Conservation (phyloP, 2,113 vertebrate genomes). For the Microtus ochrogaster region DNA sequence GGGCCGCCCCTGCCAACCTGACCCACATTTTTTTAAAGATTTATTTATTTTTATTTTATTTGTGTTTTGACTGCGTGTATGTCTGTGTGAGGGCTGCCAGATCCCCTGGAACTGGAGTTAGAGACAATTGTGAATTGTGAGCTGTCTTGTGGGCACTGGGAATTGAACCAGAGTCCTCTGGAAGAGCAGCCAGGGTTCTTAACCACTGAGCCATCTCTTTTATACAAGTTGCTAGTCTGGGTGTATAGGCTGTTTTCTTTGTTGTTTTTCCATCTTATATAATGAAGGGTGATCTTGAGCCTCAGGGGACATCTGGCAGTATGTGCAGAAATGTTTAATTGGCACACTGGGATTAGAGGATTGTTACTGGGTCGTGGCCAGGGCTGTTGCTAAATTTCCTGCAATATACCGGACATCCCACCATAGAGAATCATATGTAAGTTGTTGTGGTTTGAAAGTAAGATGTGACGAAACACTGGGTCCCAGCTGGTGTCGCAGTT, state of each 20-base stretch:
- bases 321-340: background rate
- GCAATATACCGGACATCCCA: background rate
- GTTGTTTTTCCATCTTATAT: background rate
- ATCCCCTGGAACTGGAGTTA: background rate
- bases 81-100: background rate
- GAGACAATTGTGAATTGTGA: background rate
- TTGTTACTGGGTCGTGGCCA: background rate
- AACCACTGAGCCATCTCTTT: background rate
- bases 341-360: background rate
- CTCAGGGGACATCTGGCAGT: background rate
- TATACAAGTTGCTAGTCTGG: background rate
- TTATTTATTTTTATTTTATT: background rate
- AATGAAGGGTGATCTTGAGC: background rate
- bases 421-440: background rate
- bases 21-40: background rate
- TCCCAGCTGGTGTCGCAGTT: background rate
- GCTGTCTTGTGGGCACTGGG: background rate
- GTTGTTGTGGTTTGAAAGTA: background rate
- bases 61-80: background rate
- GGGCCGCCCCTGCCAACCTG: too few species aligned
- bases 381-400: background rate
- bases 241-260: background rate
- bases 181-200: background rate
- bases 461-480: background rate
- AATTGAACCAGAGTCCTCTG: background rate